These are phyloP conservation scores for Chelonoidis abingdonii DNA, from an alignment of 2,113 vertebrate genomes.

Conservation along the genomic window DNA sequence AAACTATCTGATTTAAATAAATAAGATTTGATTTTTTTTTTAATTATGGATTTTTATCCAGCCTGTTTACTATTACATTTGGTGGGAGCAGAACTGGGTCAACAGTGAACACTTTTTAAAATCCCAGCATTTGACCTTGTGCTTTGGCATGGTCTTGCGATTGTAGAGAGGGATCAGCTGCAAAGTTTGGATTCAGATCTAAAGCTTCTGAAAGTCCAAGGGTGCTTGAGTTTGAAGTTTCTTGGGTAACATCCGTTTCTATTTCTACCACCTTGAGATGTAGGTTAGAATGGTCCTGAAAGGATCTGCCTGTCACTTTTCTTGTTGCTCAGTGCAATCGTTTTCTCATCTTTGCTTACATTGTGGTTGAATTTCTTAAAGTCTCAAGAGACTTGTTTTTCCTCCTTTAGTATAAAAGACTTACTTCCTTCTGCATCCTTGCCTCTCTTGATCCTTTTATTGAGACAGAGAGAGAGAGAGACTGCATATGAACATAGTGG, in stretches of 20 bases:
- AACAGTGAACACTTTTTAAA: not conserved
- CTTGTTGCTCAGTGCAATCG: not conserved
- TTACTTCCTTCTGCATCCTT: not conserved
- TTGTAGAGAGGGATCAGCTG: not conserved
- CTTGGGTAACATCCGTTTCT: not conserved
- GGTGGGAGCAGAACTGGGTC: not conserved
- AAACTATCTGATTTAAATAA: too few species aligned
- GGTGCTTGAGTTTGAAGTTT: not conserved
- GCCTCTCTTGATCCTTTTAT: not conserved
- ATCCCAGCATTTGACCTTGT: not conserved
- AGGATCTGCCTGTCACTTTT: not conserved
- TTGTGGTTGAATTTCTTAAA: not conserved
- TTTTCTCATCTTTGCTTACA: not conserved
- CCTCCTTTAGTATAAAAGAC: not conserved
- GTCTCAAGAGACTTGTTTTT: not conserved
- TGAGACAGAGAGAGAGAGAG: too few species aligned
- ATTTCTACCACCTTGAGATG: not conserved
- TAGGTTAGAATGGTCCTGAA: not conserved
- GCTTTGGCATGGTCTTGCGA: rapidly evolving
- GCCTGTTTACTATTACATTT: not conserved
- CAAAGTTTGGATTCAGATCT: not conserved
- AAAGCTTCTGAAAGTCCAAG: rapidly evolving
- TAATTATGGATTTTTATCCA: too few species aligned
- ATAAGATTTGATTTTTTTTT: too few species aligned
- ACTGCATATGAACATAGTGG: not conserved